Base-by-base conservation (phyloP, 2,888 invertebrate genomes). In the Drosophila rellima region DNA sequence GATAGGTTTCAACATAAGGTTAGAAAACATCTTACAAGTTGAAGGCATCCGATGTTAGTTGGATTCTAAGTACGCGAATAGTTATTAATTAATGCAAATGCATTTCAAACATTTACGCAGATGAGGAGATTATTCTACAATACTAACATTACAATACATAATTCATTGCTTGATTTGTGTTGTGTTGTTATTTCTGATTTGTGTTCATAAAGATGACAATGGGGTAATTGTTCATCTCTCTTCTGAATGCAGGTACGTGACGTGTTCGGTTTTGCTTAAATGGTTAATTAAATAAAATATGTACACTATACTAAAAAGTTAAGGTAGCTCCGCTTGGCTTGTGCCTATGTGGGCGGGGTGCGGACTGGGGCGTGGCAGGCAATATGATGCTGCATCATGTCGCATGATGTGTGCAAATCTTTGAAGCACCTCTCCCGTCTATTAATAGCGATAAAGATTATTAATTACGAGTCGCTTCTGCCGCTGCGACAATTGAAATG, bases 281-380 rank as follows among this genome's bases (percentile, higher is more conserved):
- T 67, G 67, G 56, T 80, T 78, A 84, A 84, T 84, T 84, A 88
- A 84, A 87, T 82, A 52, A 80, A 82, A 82, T 84, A 78, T 67
- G 54, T 73, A 64, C 2, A 26, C 26, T n/a, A 72, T 80, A 76
- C 18, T 44, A 33, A 44, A 56, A 45, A 56, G 35, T 56, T 56
- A 4, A 76, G 64, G 48, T 45, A 40, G 44, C 45, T 33, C 8
- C 26, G 70, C 33, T 56, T 81, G 87, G 70, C 84, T 75, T 87
- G 82, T 80, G 85, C 70, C 71, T 63, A 69, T 8, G 3, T 23
- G 39, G 51, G 59, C 54, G 42, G 65, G 64, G 40, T 39, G 35
- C 44, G 55, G 51, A 45, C 23, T 26, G 42, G 47, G 74, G 59
- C 56, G 69, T 71, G 57, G 39, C 72, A 56, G 17, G 48, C 13